Base-by-base conservation (phyloP, 2,797 vertebrate genomes). In the Gymnopithys bicolor region DNA sequence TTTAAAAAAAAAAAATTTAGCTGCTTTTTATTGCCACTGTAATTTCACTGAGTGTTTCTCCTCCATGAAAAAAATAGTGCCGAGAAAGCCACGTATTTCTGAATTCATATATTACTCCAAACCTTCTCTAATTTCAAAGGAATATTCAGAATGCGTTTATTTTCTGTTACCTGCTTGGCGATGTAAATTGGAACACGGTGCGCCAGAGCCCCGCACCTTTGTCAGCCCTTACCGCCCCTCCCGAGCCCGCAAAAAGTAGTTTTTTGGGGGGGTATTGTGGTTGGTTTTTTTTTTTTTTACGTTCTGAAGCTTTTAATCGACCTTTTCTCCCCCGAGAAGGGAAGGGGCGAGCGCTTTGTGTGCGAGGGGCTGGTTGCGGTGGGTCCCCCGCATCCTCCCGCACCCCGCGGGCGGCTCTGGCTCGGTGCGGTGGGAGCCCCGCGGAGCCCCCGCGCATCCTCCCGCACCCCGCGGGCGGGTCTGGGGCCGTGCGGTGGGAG, bases 271-370 rank as follows among this genome's bases (percentile, higher is more conserved):
- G 24, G 10, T 48, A 37, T 37, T 37, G 37, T 37, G 37, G 37
- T 37, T 37, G 35, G 35, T 11, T 37, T 11, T 11, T 37, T 37
- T 37, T 37, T 80, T 59, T 37, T 19, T 17, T 51, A 33, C 32
- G 13, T 71, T 19, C 67, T n/a, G 9, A 32, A 37, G n/a, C 25
- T 64, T 92, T 91, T 69, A 28, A 79, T 33, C 60, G 60, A 37
- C 43, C 64, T 53, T 27, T 28, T 10, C 11, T 48, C 33, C 37
- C 32, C 9, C 24, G 1, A 9, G 37, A 3, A 70, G 76, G 32
- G 82, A 46, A 45, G 56, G 63, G 90, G 87, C 73, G 79, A 92
- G 64, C 92, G 93, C 85, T 97, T 97, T 97, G 96, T 94, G 62
- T 87, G 69, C 80, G 5, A 1, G 58, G 64, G 79, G 43, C 24